Conservation (phyloP, 35 echinoderm and acorn worm species). For the Nesometra sesokonis region DNA sequence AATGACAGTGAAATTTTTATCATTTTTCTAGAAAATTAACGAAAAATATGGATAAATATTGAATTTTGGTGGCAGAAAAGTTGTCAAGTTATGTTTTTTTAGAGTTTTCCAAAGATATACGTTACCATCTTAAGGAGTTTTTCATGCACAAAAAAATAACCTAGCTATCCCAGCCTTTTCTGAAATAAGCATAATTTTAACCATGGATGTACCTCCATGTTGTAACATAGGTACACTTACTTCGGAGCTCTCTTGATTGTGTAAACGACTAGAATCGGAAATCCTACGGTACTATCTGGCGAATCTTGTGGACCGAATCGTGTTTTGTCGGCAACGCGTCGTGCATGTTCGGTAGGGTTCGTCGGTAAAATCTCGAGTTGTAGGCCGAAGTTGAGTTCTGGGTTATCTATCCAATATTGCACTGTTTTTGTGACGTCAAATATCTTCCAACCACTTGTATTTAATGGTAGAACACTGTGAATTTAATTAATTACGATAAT, state of each 20-base stretch:
- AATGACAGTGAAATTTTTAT: too few relatives aligned
- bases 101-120: too few relatives aligned
- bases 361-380: constrained; percentile 14
- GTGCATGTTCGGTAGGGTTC: constrained; percentile 37
- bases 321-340: constrained; percentile 51
- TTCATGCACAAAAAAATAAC: too few relatives aligned
- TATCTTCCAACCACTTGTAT: constrained; percentile 69
- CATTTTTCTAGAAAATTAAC: too few relatives aligned
- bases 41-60: neutral
- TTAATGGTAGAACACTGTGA: constrained; percentile 49
- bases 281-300: constrained; percentile 7
- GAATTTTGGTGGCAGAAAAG: too few relatives aligned
- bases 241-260: constrained; percentile 74
- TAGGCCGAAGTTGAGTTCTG: constrained; percentile 30
- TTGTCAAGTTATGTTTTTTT: too few relatives aligned
- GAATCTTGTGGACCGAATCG: constrained; percentile 23
- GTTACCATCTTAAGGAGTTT: too few relatives aligned
- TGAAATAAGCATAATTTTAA: too few relatives aligned
- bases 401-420: constrained; percentile 42
- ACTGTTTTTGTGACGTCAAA: constrained; percentile 78
- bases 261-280: constrained; percentile 69
- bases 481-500: neutral
- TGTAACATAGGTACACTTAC: constrained; percentile 36
- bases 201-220: too few relatives aligned
- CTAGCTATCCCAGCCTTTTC: too few relatives aligned